Conservation (phyloP, 2,797 vertebrate species). For the Sus cebifrons region DNA sequence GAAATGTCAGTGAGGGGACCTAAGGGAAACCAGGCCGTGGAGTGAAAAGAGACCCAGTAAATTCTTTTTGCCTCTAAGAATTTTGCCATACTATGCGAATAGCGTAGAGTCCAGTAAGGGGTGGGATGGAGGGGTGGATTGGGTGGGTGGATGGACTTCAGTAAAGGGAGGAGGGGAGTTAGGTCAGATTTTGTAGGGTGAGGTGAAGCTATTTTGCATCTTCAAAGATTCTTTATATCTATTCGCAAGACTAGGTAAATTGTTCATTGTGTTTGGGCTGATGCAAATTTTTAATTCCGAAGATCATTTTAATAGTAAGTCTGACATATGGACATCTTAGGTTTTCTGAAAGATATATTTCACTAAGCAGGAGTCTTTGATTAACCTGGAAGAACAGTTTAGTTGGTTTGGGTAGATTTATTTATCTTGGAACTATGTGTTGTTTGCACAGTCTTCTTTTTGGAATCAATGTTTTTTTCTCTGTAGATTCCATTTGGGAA, state of each 20-base stretch:
- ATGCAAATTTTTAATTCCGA: slow-evolving; percentile 44
- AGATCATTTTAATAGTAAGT: slow-evolving; percentile 36
- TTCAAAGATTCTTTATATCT: slow-evolving; percentile 35
- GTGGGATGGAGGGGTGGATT: background rate
- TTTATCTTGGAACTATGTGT: slow-evolving; percentile 69
- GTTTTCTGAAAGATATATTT: slow-evolving; percentile 46
- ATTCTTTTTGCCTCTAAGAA: background rate
- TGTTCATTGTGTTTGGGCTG: slow-evolving; percentile 14
- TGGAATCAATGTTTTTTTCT: slow-evolving; percentile 55
- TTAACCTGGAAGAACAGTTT: slow-evolving; percentile 49
- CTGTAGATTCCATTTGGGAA: slow-evolving; percentile 65
- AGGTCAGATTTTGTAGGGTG: background rate
- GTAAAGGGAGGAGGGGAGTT: background rate
- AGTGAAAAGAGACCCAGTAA: slow-evolving; percentile 25
- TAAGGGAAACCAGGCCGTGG: background rate
- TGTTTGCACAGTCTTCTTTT: slow-evolving; percentile 76
- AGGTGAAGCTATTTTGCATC: slow-evolving; percentile 47
- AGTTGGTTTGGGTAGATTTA: slow-evolving; percentile 54
- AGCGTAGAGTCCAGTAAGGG: background rate
- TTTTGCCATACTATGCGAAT: slow-evolving; percentile 20
- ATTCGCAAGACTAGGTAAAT: slow-evolving; percentile 42
- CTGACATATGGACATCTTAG: slow-evolving; percentile 4
- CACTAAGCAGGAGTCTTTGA: slow-evolving; percentile 23
- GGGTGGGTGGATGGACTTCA: background rate
- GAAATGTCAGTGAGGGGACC: slow-evolving; percentile 61